Percentiles rank a stretch among this genome's conserved stretches.
phyloP scores from a whole-genome alignment of 2,113 vertebrate genomes.

The Glaucomys volans region DNA sequence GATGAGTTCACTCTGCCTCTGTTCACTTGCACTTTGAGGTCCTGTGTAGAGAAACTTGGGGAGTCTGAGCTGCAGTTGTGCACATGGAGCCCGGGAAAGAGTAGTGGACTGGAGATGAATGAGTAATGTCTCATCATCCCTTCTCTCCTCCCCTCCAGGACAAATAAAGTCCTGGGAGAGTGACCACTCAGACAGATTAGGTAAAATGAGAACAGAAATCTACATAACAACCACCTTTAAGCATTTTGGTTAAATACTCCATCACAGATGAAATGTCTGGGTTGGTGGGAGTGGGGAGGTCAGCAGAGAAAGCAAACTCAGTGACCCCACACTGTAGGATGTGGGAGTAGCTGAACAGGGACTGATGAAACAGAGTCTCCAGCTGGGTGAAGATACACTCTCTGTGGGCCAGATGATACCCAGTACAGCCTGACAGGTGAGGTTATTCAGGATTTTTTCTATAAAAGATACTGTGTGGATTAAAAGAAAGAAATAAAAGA shows the following conservation, averaged over 20 bases:
- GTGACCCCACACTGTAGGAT: fast-evolving
- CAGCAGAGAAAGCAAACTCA: not conserved
- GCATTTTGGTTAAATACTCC: not conserved
- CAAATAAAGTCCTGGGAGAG: not conserved
- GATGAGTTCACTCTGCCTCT: not conserved
- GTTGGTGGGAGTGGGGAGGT: not conserved
- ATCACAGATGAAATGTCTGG: not conserved
- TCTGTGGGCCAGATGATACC: fast-evolving
- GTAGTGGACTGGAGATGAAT: not conserved
- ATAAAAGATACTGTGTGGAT: no score
- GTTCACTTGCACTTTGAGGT: not conserved
- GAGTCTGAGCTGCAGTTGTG: not conserved
- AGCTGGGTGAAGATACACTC: not conserved
- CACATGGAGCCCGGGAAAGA: not conserved
- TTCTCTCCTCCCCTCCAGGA: not conserved
- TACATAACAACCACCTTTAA: not conserved
- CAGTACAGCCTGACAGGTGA: not conserved
- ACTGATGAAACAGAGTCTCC: no score
- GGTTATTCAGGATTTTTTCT: no score
- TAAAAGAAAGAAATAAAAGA: not conserved
- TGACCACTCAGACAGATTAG: not conserved
- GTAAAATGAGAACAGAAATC: not conserved
- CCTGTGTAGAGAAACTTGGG: not conserved
- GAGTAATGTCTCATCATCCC: not conserved
- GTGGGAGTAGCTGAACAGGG: not conserved